phyloP scores from a whole-genome alignment of 2,113 vertebrate species.

The Forbesichthys papilliferus region DNA sequence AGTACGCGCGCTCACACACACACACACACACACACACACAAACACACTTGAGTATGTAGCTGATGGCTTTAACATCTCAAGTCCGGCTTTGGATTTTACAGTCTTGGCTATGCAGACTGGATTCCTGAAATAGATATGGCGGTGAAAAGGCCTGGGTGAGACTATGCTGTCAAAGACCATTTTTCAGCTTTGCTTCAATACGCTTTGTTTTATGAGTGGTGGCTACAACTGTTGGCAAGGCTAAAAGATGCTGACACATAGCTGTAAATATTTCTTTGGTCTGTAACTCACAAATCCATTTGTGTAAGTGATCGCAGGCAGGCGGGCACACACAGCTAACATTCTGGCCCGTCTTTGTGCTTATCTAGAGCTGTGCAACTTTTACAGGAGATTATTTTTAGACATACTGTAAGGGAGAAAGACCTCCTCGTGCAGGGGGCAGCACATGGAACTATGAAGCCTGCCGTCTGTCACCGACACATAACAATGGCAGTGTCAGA shows the following conservation, averaged over 20 bases:
- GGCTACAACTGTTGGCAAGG: conserved; percentile 19
- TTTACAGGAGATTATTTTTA: conserved; percentile 38
- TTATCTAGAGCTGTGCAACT: conserved; percentile 35
- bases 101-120: conserved; percentile 46
- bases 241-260: conserved; percentile 15
- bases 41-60: conserved; percentile 17
- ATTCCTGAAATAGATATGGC: conserved; percentile 71
- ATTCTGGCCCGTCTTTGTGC: conserved; percentile 7
- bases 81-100: conserved; percentile 57
- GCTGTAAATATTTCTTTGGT: conserved; percentile 20
- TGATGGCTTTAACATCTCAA: conserved; percentile 75
- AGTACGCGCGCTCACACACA: conserved; percentile 4
- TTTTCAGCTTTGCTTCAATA: conserved; percentile 50
- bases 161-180: conserved; percentile 61
- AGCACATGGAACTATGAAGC: neutral
- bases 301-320: neutral
- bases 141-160: conserved; percentile 40
- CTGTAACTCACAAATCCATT: neutral
- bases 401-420: neutral
- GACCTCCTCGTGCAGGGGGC: conserved; percentile 24
- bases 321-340: neutral
- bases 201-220: conserved; percentile 50
- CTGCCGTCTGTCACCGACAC: conserved; percentile 45
- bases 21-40: conserved; percentile 9
- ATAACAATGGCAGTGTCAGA: conserved; percentile 57